Conservation (phyloP, 2,797 vertebrate species). For the Capromys pilorides region DNA sequence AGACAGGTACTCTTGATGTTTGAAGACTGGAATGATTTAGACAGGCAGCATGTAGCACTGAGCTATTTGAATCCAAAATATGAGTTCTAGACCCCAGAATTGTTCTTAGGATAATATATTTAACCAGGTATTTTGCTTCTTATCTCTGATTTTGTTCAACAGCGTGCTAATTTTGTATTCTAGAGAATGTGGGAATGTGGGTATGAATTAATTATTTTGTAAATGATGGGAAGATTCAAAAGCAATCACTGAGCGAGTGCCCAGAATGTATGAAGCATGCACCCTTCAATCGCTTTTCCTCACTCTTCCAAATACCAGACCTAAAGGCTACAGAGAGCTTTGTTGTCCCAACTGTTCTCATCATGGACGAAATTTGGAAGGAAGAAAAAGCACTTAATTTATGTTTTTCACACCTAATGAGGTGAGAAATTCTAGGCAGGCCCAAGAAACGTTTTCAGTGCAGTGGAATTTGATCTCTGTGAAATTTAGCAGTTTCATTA, state of each 20-base stretch:
- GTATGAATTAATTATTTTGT: slow-evolving; percentile 73
- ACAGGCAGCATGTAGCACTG: background rate
- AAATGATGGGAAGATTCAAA: slow-evolving; percentile 63
- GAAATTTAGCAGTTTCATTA: slow-evolving; percentile 76
- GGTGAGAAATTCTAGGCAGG: slow-evolving; percentile 81
- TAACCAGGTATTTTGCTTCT: slow-evolving; percentile 31
- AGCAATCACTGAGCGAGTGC: slow-evolving; percentile 65
- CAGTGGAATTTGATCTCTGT: slow-evolving; percentile 75
- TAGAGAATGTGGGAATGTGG: slow-evolving; percentile 64
- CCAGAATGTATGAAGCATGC: slow-evolving; percentile 54
- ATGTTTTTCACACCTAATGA: slow-evolving; percentile 80
- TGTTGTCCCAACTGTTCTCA: slow-evolving; percentile 75
- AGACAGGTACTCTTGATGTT: slow-evolving; percentile 55
- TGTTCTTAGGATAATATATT: background rate
- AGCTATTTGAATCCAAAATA: slow-evolving; percentile 5
- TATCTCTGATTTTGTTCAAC: background rate
- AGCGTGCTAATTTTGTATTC: slow-evolving; percentile 52
- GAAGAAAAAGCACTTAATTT: slow-evolving; percentile 63
- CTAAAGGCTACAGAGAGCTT: slow-evolving; percentile 27
- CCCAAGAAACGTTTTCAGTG: slow-evolving; percentile 70
- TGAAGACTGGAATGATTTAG: slow-evolving; percentile 1
- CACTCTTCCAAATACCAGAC: slow-evolving; percentile 28
- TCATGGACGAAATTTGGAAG: slow-evolving; percentile 61
- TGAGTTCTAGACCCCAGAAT: background rate
- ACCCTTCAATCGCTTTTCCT: slow-evolving; percentile 66